Percentiles rank a stretch among this genome's conserved stretches.
Conservation (phyloP, 2,113 vertebrate species). For the Falco punctatus region DNA sequence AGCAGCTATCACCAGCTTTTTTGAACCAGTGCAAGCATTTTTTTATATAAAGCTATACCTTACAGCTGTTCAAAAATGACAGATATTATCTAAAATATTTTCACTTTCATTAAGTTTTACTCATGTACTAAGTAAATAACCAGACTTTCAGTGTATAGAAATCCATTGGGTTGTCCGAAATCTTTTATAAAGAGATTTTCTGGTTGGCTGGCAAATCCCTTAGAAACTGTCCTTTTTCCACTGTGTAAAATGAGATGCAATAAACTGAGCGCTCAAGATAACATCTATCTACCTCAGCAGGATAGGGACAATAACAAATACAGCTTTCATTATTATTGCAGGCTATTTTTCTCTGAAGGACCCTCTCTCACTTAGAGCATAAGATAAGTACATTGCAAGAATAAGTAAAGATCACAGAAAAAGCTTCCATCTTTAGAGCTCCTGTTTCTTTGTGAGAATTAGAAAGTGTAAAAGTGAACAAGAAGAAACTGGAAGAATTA, state of each 20-base stretch:
- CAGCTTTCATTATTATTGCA: not conserved
- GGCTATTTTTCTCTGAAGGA: not conserved
- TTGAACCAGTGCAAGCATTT: not conserved
- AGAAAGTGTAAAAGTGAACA: not conserved
- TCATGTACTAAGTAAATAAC: not conserved
- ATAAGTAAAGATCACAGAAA: not conserved
- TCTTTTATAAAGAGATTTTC: constrained; percentile 11
- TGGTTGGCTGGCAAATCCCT: not conserved
- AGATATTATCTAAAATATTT: not conserved
- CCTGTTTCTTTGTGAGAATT: not conserved
- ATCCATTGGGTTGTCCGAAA: not conserved
- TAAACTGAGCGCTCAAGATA: constrained; percentile 34
- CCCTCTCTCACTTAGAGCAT: not conserved
- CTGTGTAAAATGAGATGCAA: not conserved
- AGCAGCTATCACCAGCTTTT: not conserved
- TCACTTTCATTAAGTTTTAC: constrained; percentile 5
- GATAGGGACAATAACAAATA: not conserved
- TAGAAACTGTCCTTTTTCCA: not conserved
- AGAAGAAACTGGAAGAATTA: not conserved
- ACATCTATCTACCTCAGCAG: not conserved
- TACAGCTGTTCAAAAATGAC: not conserved
- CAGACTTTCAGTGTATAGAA: not conserved
- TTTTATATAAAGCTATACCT: not conserved
- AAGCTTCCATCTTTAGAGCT: not conserved
- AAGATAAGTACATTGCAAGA: not conserved